phyloP scores from a whole-genome alignment of 2,888 invertebrate species.

The Metalampra italica region DNA sequence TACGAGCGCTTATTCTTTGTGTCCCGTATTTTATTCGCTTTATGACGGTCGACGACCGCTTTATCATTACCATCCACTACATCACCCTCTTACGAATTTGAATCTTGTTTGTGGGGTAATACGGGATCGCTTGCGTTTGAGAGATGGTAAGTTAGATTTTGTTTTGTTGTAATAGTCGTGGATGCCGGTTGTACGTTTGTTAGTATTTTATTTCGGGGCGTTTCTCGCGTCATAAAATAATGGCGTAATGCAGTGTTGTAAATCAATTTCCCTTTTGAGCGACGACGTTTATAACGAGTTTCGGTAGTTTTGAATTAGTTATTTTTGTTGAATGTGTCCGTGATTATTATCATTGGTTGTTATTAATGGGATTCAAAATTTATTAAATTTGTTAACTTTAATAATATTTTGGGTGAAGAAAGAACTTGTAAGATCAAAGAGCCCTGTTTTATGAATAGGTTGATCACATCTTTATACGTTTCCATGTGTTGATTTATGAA shows the following conservation, averaged over 20 bases:
- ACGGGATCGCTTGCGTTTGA: constrained; percentile 22
- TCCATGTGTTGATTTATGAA: too few relatives aligned
- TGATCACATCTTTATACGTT: too few relatives aligned
- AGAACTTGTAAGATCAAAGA: too few relatives aligned
- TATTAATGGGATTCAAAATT: constrained; percentile 39
- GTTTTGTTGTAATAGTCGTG: constrained; percentile 69
- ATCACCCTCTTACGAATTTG: constrained; percentile 22
- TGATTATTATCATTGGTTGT: constrained; percentile 50
- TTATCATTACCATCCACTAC: constrained; percentile 21
- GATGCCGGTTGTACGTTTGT: constrained; percentile 76
- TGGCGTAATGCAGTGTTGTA: constrained; percentile 74
- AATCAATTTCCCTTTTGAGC: constrained; percentile 75
- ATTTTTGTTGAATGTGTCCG: constrained; percentile 37
- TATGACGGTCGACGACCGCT: constrained; percentile 65
- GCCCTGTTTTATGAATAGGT: too few relatives aligned
- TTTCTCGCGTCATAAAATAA: constrained; percentile 75
- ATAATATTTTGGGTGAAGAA: neutral
- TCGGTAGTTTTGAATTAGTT: constrained; percentile 64
- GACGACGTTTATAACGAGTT: constrained; percentile 70
- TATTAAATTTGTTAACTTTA: constrained; percentile 2
- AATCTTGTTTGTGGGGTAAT: constrained; percentile 21
- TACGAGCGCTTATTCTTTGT: constrained; percentile 78
- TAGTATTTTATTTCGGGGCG: constrained; percentile 77
- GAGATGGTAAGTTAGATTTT: constrained; percentile 22
- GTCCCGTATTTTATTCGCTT: constrained; percentile 78